phyloP scores from a whole-genome alignment of 2,113 vertebrate genomes.

The Callionymus lyra region DNA sequence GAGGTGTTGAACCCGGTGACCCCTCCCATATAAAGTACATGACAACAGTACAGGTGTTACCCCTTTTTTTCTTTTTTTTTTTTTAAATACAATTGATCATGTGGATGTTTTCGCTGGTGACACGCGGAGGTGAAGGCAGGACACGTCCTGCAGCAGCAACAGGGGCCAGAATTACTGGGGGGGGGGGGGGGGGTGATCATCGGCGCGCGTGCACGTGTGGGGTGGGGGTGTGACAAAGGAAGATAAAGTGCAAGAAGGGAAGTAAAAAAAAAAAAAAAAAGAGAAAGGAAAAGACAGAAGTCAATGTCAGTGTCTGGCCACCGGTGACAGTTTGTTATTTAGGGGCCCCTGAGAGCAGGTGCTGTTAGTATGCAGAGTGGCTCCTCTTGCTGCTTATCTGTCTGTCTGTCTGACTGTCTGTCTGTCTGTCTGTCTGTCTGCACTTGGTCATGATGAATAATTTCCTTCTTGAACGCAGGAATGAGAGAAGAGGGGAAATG shows the following conservation, averaged over 20 bases:
- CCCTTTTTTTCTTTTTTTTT: too few relatives aligned
- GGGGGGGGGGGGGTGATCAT: too few relatives aligned
- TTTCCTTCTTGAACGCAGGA: constrained; percentile 46
- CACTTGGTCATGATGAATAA: constrained; percentile 51
- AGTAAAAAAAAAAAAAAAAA: constrained; percentile 12
- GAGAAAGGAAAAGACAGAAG: constrained; percentile 33
- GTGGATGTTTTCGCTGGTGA: constrained; percentile 11
- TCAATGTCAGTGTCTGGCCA: constrained; percentile 60
- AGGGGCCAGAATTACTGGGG: constrained; percentile 43
- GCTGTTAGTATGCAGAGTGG: constrained; percentile 59
- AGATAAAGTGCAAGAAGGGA: constrained; percentile 30
- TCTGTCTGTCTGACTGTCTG: constrained; percentile 7
- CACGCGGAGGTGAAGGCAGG: constrained; percentile 29
- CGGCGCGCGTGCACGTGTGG: constrained; percentile 30
- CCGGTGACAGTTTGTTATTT: constrained; percentile 61
- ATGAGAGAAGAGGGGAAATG: constrained; percentile 55
- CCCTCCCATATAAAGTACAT: constrained; percentile 6
- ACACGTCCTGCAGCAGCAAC: constrained; percentile 58
- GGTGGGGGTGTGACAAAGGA: constrained; percentile 8
- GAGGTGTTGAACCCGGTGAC: too few relatives aligned
- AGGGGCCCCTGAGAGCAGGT: constrained; percentile 53
- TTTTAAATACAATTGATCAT: constrained; percentile 1
- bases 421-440: constrained; percentile 3
- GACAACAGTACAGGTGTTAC: constrained; percentile 4
- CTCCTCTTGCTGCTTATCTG: constrained; percentile 38